Evolutionary conservation across 1,140 invertebrate genomes (phyloP), one percentile per base, ranked within the genome.

Genomic region (Drosophila elegans): DNA sequence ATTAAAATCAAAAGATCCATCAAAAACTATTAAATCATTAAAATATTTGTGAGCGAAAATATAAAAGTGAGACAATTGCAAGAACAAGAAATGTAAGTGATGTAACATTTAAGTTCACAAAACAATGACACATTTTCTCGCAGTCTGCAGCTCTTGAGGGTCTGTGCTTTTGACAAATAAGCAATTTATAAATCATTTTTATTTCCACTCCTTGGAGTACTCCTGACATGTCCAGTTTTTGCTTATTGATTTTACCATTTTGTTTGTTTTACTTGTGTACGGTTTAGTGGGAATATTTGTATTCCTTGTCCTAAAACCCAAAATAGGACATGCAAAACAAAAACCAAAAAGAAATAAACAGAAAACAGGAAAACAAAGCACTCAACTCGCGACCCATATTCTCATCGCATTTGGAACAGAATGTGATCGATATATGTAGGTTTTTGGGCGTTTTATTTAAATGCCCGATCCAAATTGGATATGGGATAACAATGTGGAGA

Each of bases 111-210:
- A 32, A 5, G 27, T 4, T 29, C 27, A 3, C 27, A 4, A 29
- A 2, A 29, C 3, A 4, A n/a, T 27, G 6, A 1, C 11, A 12
- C 2, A 13, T 59, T 45, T 38, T 42, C 25, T 46, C 12, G 10
- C 59, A n/a, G 46, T n/a, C n/a, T 53, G 52, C 57, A 67, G 69
- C 54, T 13, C 34, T 60, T 32, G 32, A 44, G 36, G 52, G 38
- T 27, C 27, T 53, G 34, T 72, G 67, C 46, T 51, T 48, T 27
- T 72, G 46, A 51, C 71, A 73, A 74, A 74, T 74, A 74, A 74
- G 48, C 48, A 72, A 54, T 73, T 54, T 73, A 73, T 54, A 73
- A 73, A 73, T 62, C 44, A 63, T 74, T 54, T 69, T 54, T 67
- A 69, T 69, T 64, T 64, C 13, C 61, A 32, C 12, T 66, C 21